Evolutionary conservation across 2,797 vertebrate species (phyloP), one percentile per base, ranked within the genome.

Genomic region (Halcyon leucocephala): DNA sequence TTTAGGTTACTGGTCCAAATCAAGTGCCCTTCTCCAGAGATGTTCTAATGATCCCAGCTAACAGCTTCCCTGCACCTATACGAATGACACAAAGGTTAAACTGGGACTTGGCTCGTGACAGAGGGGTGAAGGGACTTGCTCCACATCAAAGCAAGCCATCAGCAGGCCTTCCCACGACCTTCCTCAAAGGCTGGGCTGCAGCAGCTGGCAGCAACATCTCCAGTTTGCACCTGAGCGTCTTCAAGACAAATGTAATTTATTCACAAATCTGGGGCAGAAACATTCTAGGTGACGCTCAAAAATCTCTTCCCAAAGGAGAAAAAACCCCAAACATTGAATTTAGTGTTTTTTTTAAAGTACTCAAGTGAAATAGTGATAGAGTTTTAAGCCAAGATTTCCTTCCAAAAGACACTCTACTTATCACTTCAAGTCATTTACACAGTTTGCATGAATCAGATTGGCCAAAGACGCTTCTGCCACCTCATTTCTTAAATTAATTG

Each of bases 401-500:
- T 54, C 46, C 0, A 0, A 90, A 69, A 69, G 22, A 54, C 6
- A 14, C 12, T n/a, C 55, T 33, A 55, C 31, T 55, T n/a, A 29
- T 15, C 37, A 22, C 41, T 64, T 16, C 4, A 52, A 58, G 58
- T 42, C 9, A 82, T 49, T 72, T 84, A 51, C 28, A 33, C 58
- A 72, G 41, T 13, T 29, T 41, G 62, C 0, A 2, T 51, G 70
- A 86, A 69, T 84, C 83, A 84, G 37, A 69, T 0, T 28, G 62
- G 39, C 19, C 85, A 80, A 67, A 69, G 70, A 82, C 28, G 70
- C 58, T 82, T 90, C 61, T 83, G 86, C 58, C 52, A 81, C 58
- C 51, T 86, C 60, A 72, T 65, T 77, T 82, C 62, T 84, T 60
- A 61, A 44, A 61, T 2, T 16, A 54, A 44, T 39, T 16, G 14